Percentiles rank a stretch among this genome's conserved stretches.
Conservation (phyloP, 2,113 vertebrate genomes). For the Sitta europaea region DNA sequence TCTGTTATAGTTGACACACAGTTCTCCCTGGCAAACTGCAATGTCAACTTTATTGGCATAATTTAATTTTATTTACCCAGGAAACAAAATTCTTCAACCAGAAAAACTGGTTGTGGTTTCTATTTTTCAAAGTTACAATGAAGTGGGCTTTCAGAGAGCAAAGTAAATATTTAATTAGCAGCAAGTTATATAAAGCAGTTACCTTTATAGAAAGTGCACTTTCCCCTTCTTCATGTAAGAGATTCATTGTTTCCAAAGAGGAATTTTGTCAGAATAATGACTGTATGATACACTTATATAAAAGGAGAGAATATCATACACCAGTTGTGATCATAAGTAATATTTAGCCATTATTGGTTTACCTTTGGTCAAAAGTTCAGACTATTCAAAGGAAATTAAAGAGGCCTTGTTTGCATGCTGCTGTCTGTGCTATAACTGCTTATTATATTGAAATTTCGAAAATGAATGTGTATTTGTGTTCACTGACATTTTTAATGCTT, state of each 20-base stretch:
- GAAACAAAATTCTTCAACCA: constrained; percentile 9
- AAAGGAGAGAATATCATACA: not conserved
- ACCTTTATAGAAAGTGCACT: not conserved
- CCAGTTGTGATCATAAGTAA: not conserved
- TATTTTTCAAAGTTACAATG: not conserved
- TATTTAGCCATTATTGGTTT: not conserved
- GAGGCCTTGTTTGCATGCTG: not conserved
- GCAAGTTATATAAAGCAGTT: constrained; percentile 4
- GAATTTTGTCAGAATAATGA: not conserved
- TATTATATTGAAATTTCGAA: not conserved
- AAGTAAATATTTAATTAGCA: constrained; percentile 50
- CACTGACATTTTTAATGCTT: not conserved
- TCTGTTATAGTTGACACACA: not conserved
- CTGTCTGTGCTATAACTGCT: not conserved
- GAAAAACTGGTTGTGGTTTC: constrained; percentile 1
- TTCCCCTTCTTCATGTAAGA: not conserved
- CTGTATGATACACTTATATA: not conserved
- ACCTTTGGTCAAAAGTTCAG: not conserved
- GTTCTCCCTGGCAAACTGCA: not conserved
- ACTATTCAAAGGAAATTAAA: not conserved
- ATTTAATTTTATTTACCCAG: constrained; percentile 10
- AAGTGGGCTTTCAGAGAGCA: not conserved
- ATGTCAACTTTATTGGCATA: not conserved
- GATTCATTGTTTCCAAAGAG: not conserved
- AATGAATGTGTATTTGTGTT: not conserved